phyloP scores from a whole-genome alignment of 2,113 vertebrate genomes.

The Pygoscelis antarcticus region DNA sequence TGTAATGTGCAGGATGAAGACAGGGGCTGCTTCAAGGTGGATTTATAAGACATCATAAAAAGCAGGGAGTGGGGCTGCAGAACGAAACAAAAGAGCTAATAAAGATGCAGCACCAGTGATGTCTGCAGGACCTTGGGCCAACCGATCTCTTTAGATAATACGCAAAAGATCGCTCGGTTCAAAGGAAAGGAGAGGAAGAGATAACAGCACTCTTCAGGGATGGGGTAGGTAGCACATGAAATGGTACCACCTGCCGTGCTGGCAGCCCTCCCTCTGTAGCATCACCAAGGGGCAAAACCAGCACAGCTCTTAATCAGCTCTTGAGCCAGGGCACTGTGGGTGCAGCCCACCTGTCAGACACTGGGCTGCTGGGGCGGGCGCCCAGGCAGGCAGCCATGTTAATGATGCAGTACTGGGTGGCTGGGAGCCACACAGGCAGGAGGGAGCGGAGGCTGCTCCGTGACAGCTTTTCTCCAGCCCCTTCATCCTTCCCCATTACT shows the following conservation, averaged over 20 bases:
- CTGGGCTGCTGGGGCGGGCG: rapidly evolving
- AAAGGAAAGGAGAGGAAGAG: not conserved
- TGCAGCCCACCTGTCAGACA: not conserved
- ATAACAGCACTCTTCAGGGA: not conserved
- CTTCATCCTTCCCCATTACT: not conserved
- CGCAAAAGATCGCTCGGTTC: not conserved
- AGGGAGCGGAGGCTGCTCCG: not conserved
- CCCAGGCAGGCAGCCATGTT: not conserved
- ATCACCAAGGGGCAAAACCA: not conserved
- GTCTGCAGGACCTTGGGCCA: constrained; percentile 1
- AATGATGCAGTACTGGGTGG: not conserved
- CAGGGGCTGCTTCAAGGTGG: constrained; percentile 26
- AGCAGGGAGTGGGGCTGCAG: not conserved
- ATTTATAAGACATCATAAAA: constrained; percentile 38
- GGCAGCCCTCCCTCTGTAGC: not conserved
- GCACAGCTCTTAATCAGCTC: not conserved
- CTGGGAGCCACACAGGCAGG: not conserved
- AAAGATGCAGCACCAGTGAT: constrained; percentile 13
- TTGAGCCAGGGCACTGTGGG: not conserved
- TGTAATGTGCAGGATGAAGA: not conserved
- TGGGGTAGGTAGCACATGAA: not conserved
- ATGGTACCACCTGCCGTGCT: not conserved
- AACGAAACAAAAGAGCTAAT: not conserved
- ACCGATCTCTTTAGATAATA: constrained; percentile 7
- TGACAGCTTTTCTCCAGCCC: not conserved